These are phyloP conservation scores for Aphidoletes aphidimyza DNA, from an alignment of 2,888 invertebrate genomes.

Conservation along the genomic window DNA sequence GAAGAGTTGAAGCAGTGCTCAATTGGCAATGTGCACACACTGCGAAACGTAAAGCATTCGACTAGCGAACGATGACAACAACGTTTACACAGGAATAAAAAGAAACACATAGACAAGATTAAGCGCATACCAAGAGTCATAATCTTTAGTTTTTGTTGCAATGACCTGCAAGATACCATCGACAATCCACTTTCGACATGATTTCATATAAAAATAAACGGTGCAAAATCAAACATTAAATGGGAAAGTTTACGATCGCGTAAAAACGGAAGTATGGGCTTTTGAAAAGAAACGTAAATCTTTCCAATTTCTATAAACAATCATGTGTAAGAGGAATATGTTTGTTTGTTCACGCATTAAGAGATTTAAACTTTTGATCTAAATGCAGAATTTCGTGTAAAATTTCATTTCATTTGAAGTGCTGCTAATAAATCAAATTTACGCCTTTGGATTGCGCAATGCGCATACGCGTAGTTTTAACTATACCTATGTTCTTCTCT, in stretches of 20 bases:
- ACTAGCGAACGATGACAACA: neutral
- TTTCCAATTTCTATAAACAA: neutral
- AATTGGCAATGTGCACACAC: neutral
- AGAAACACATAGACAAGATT: neutral
- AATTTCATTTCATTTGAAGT: neutral
- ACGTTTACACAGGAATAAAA: neutral
- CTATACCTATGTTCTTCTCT: too few species aligned
- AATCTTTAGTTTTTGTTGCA: neutral
- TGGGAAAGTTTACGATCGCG: neutral
- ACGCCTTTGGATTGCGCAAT: neutral
- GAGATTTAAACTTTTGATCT: neutral
- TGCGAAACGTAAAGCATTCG: neutral
- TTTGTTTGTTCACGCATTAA: too few species aligned
- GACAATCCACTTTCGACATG: neutral
- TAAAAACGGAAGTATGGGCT: neutral
- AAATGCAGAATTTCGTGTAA: neutral
- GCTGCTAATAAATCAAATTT: slow-evolving; percentile 2
- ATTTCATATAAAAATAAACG: neutral
- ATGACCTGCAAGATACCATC: neutral
- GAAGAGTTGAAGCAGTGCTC: neutral
- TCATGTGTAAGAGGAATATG: neutral
- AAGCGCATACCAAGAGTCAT: neutral
- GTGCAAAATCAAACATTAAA: neutral
- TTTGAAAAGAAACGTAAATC: neutral
- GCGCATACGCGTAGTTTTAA: neutral